Evolutionary conservation across 1,140 invertebrate genomes (phyloP), one percentile per base, ranked within the genome.

Genomic region (Potamilus streckersoni): DNA sequence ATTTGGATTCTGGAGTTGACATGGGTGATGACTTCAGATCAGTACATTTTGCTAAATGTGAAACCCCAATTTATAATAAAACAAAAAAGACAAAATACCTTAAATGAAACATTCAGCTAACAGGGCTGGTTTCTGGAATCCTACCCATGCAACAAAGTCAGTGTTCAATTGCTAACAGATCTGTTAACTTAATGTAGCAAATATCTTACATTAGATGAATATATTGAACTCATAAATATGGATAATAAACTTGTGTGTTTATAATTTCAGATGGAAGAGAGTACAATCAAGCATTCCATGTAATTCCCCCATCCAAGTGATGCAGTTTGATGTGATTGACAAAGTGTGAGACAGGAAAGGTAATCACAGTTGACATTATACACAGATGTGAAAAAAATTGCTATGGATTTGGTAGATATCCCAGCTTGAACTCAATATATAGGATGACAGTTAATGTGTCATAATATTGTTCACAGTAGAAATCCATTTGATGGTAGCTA

Each of bases 51-150:
- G 71, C 67, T 14, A 74, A 79, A 57, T 79, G 71, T 31, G 77
- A 79, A 55, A 8, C 67, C 6, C 72, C 70, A 27, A 23, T 73
- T 17, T 78, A 71, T n/a, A 56, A 78, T 23, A 78, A 68, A 69
- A 73, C 71, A 65, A 65, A 69, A 8, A 74, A 79, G 68, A 63
- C 58, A 13, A 79, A 79, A 71, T 79, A 79, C 62, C 4, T 62
- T 2, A 74, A 74, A 19, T 72, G 77, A 0, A 66, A n/a, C 20
- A 49, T 73, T 58, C 71, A 78, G 27, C 59, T 74, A 14, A 79
- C 69, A 38, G 17, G 16, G 8, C 27, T 79, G 13, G 11, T 55
- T 11, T 69, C 27, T 19, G 73, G 68, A 20, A 71, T 49, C 15
- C 56, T 79, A 55, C 27, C 62, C 14, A 4, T 15, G 31, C 31